Evolutionary conservation across 2,797 vertebrate species (phyloP).

Genomic region (Falco concolor): DNA sequence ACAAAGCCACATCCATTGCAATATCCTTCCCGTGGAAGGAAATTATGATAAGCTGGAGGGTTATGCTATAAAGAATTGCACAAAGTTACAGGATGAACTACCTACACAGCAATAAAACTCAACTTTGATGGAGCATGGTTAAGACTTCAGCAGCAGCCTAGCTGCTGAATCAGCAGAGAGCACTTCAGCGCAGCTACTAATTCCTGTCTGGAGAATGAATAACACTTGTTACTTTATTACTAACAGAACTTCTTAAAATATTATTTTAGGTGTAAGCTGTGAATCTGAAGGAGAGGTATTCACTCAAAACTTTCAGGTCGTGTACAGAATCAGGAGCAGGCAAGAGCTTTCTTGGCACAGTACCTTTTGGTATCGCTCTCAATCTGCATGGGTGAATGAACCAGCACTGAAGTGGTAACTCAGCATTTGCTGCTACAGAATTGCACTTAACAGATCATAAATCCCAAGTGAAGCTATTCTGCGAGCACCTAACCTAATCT

Average conservation of each 20-base stretch:
- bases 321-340: neutral
- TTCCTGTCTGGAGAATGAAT: constrained; percentile 13
- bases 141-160: neutral
- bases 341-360: neutral
- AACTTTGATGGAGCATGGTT: neutral
- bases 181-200: neutral
- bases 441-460: constrained; percentile 28
- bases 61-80: neutral
- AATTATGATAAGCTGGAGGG: constrained; percentile 9
- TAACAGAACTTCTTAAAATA: constrained; percentile 32
- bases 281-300: neutral
- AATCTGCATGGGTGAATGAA: neutral
- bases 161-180: constrained; percentile 57
- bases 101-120: constrained; percentile 30
- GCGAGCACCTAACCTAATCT: neutral
- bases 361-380: neutral
- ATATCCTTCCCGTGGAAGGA: neutral
- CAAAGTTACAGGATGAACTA: neutral
- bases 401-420: constrained; percentile 16
- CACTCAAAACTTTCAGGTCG: neutral
- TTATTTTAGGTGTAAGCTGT: constrained; percentile 42
- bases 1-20: neutral
- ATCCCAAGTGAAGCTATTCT: neutral
- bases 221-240: constrained; percentile 27
- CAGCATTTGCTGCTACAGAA: constrained; percentile 32